Evolutionary conservation across 2,888 invertebrate genomes (phyloP).

Genomic region (Scrobipalpa atriplicella): DNA sequence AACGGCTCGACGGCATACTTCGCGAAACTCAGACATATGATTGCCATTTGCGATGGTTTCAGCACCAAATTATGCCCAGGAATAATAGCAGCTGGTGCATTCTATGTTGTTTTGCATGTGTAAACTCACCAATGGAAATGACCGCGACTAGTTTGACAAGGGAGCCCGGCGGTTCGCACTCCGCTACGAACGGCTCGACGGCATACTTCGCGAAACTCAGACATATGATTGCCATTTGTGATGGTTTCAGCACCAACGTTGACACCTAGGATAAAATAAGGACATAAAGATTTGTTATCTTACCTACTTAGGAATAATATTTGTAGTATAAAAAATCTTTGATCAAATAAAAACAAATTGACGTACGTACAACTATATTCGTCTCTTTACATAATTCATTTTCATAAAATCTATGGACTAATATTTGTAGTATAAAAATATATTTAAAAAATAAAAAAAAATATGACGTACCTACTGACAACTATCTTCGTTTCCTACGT

Average conservation of each 20-base stretch:
- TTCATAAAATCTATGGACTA: no score
- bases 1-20: constrained; percentile 97
- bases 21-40: constrained; percentile 96
- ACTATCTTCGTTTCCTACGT: no score
- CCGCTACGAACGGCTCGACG: constrained; percentile 93
- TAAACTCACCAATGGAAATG: constrained; percentile 88
- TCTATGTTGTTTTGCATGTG: background rate
- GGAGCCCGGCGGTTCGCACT: constrained; percentile 92
- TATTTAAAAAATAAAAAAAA: no score
- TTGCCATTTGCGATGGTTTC: constrained; percentile 97
- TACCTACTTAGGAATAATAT: background rate
- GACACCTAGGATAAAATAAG: constrained; percentile 88
- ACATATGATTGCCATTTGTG: constrained; percentile 97
- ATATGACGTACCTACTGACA: no score
- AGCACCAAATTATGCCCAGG: constrained; percentile 84
- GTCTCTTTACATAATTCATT: no score
- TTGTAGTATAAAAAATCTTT: no score
- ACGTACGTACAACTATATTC: no score
- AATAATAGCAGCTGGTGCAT: background rate
- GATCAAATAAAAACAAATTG: no score
- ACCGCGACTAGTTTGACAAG: constrained; percentile 95
- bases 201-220: constrained; percentile 97
- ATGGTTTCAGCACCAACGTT: constrained; percentile 95
- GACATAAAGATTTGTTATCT: background rate
- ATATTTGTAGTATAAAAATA: no score